Evolutionary conservation across 2,888 invertebrate species (phyloP), one percentile per base, ranked within the genome.

Genomic region (Sinopyrophorus schimmeli): DNA sequence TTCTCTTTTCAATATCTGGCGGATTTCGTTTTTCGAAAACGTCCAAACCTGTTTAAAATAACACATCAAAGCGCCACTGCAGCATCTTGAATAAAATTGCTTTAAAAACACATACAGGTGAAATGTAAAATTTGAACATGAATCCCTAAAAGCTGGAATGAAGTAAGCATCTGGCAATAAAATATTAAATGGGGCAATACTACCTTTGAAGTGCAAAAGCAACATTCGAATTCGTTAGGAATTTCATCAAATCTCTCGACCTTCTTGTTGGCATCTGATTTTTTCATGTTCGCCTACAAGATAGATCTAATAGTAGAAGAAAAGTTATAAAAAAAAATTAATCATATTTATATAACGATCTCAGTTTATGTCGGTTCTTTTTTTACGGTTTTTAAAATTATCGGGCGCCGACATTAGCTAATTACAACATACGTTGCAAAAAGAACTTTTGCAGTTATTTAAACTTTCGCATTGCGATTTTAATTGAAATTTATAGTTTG

Each of bases 171-270:
- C 37, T 26, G 17, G 31, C 42, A 49, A 38, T 28, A 49, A 42
- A 37, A 28, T 49, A 49, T 39, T 40, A 41, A 44, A 51, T 27
- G 41, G 46, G 31, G 30, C 28, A 46, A 51, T 76, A 77, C 76
- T 88, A 92, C 92, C 91, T 92, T 92, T 76, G 89, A 86, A 78
- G 89, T 90, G 86, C 92, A 92, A 88, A 91, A 92, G 86, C 92
- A 92, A 88, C 92, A 92, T 84, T 92, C 92, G 84, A 91, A 90
- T 82, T 92, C 92, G 81, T 89, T 91, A 80, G 91, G 91, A 77
- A 90, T 83, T 81, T 92, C 91, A 80, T 90, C 89, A 78, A 86
- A 79, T 82, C 69, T 71, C 63, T 74, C 74, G 74, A 74, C 70
- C 75, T 76, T 78, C 74, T 76, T 77, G 72, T 72, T 69, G 67